Base-by-base conservation (phyloP, 1,140 invertebrate species). In the Atta texana region DNA sequence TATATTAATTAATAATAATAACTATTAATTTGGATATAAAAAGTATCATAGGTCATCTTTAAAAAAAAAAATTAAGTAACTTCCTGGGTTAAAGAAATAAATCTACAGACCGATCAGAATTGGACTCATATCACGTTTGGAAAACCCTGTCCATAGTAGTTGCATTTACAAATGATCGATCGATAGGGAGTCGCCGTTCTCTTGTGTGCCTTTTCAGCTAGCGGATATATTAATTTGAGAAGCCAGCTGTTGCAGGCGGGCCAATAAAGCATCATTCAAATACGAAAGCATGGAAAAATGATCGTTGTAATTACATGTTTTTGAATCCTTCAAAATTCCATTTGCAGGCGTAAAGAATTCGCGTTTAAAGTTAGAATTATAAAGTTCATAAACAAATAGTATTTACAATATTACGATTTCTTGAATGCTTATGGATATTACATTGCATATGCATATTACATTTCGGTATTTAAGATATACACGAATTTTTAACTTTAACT, bases 201-300 rank as follows among this genome's bases (percentile, higher is more conserved):
- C 77, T 59, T 68, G 12, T 28, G 10, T 59, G 88, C 87, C 88
- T 80, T 90, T 90, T 88, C 80, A 81, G 51, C 90, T 87, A 53
- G 63, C 28, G 31, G 74, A 74, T 80, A 85, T 88, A 90, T 90
- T 90, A 90, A 89, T 87, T 34, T 31, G 59, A 59, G 88, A 80
- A 68, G 85, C 71, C 89, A 87, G 89, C 66, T 90, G 88, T 81
- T 72, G 59, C 18, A 49, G 49, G 14, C 34, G 18, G 14, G 28
- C 75, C 55, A 75, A 89, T 90, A 59, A 89, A 87, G 57, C 28
- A n/a, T 63, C 44, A 74, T 82, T 74, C 68, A 61, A 74, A 82
- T 72, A 69, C 39, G 7, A 28, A 28, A 44, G 18, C 53, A 66
- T 21, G 53, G 68, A 59, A 74, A 55, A 49, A 74, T 82, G 31